Conservation (phyloP, 2,113 vertebrate species). For the Puntigrus tetrazona region DNA sequence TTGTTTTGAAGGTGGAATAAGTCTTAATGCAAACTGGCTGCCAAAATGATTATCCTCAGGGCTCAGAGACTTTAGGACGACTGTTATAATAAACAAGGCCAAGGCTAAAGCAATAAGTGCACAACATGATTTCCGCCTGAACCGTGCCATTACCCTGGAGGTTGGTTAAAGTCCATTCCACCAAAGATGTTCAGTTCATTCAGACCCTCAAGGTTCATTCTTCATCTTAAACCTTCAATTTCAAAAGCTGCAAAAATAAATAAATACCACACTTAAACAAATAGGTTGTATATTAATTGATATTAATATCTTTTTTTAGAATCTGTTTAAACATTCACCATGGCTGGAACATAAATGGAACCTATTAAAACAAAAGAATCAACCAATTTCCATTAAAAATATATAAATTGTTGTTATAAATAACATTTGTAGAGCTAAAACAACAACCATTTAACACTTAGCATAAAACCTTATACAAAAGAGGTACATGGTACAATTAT, state of each 20-base stretch:
- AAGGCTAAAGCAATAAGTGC: constrained; percentile 81
- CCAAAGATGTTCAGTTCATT: neutral
- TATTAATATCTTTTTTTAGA: no score
- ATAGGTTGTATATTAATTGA: no score
- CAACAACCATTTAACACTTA: neutral
- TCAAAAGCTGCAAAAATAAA: neutral
- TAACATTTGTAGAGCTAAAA: neutral
- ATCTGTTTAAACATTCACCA: neutral
- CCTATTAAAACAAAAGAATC: neutral
- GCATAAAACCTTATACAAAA: neutral
- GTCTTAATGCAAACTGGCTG: constrained; percentile 75
- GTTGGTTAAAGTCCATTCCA: constrained; percentile 10
- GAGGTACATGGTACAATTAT: neutral
- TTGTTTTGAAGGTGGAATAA: constrained; percentile 73
- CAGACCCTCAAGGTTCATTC: neutral
- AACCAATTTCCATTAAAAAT: neutral
- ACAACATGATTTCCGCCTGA: constrained; percentile 86
- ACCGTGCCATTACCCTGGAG: constrained; percentile 84
- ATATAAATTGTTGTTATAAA: neutral
- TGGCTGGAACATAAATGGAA: neutral
- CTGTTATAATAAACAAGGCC: constrained; percentile 83
- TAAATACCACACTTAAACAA: neutral
- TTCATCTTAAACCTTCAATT: neutral
- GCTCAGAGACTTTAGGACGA: constrained; percentile 84
- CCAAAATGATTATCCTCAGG: constrained; percentile 80